A percentile compares a stretch with the other conserved stretches of the same genome.
phyloP scores from a whole-genome alignment of 2,888 invertebrate species.

The Lissocephala sabroskyi region DNA sequence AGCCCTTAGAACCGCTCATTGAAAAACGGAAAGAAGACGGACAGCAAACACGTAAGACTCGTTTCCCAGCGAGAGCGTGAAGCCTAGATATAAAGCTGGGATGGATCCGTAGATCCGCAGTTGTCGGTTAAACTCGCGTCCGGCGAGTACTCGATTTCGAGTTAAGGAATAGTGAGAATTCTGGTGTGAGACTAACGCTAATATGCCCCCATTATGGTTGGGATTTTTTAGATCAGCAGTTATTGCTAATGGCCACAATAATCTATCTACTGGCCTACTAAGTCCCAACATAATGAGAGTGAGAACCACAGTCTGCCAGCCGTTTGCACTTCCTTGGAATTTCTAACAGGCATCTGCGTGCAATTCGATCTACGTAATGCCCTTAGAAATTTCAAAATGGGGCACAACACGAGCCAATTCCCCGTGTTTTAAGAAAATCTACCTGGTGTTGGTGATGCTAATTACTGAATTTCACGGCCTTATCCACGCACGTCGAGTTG shows the following conservation, averaged over 20 bases:
- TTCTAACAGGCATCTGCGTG: constrained; percentile 59
- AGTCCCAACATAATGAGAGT: constrained; percentile 72
- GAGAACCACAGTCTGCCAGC: constrained; percentile 39
- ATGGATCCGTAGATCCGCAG: no score
- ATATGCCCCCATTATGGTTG: constrained; percentile 69
- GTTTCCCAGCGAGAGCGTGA: no score
- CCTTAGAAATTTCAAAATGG: constrained; percentile 68
- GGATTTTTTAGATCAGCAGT: constrained; percentile 74
- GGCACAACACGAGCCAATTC: constrained; percentile 60
- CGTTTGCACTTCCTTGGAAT: constrained; percentile 60
- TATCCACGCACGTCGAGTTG: not conserved
- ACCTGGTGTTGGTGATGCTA: no score
- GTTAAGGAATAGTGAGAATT: not conserved
- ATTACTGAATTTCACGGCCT: no score
- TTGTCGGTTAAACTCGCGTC: no score
- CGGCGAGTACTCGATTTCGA: no score
- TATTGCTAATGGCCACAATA: constrained; percentile 42
- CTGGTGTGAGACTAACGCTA: no score
- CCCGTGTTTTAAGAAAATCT: no score
- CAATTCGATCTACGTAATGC: constrained; percentile 50
- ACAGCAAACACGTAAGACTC: no score
- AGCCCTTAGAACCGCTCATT: no score
- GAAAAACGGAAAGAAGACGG: no score
- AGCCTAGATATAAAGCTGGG: no score
- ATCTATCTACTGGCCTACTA: constrained; percentile 72